Conservation (phyloP, 2,113 vertebrate genomes). For the Cynocephalus volans region DNA sequence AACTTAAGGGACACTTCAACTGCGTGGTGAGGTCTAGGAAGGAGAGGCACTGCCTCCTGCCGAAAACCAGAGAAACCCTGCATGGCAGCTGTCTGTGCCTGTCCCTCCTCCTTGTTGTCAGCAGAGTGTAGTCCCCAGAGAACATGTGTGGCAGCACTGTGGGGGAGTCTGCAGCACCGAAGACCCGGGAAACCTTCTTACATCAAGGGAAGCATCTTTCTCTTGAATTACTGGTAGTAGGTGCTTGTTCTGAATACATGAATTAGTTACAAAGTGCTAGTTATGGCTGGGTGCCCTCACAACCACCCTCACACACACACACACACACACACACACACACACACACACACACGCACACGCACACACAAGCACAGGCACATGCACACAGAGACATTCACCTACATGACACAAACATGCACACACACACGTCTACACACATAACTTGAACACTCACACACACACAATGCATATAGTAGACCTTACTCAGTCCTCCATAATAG, state of each 20-base stretch:
- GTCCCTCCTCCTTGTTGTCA: fast-evolving
- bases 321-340: not conserved
- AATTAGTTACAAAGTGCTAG: too few species aligned
- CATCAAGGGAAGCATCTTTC: fast-evolving
- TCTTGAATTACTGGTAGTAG: fast-evolving
- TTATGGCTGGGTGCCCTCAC: fast-evolving
- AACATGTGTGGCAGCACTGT: fast-evolving
- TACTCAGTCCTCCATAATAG: fast-evolving
- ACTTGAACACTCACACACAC: not conserved
- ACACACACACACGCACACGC: fast-evolving
- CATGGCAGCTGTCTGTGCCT: not conserved
- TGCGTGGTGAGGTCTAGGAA: fast-evolving
- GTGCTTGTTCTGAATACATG: not conserved
- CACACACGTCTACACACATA: not conserved
- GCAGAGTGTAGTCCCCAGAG: fast-evolving
- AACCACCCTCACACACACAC: too few species aligned
- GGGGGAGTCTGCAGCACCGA: fast-evolving
- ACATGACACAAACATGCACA: not conserved
- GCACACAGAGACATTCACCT: too few species aligned
- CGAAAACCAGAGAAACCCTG: fast-evolving
- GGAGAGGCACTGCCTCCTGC: fast-evolving
- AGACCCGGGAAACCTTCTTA: not conserved
- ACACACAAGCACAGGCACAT: too few species aligned
- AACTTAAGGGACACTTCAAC: fast-evolving
- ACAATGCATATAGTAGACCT: too few species aligned